Conservation (phyloP, 1,140 invertebrate genomes). For the Manduca sexta region DNA sequence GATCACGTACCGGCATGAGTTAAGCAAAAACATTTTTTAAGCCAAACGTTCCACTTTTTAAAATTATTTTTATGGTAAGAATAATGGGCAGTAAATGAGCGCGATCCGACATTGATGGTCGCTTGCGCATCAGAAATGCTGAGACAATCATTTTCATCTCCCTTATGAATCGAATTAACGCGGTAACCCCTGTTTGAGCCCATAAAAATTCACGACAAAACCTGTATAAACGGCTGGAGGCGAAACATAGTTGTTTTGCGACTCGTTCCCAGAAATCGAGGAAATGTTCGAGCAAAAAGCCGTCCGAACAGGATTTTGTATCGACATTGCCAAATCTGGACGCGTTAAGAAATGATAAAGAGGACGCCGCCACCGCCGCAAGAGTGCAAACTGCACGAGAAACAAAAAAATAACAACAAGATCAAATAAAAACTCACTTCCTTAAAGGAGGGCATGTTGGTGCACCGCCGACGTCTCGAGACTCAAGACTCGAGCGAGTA, state of each 20-base stretch:
- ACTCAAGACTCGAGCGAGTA: background rate
- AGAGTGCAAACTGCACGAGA: conserved; percentile 22
- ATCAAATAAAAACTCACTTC: conserved; percentile 30
- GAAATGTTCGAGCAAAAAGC: conserved; percentile 67
- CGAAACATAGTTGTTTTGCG: conserved; percentile 58
- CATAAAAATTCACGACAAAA: conserved; percentile 70
- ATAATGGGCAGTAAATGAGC: no score
- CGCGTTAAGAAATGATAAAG: conserved; percentile 68
- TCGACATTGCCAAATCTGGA: conserved; percentile 66
- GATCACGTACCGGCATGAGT: background rate
- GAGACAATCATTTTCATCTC: conserved; percentile 27
- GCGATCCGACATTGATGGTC: no score
- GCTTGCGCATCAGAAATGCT: background rate
- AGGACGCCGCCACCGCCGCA: conserved; percentile 40
- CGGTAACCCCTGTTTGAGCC: conserved; percentile 48
- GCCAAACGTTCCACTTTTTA: no score
- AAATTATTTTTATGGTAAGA: no score
- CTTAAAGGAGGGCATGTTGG: conserved; percentile 16
- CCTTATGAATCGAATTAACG: conserved; percentile 49
- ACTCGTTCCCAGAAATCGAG: conserved; percentile 61
- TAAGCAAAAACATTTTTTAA: no score
- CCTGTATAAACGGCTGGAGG: conserved; percentile 66
- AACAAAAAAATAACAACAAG: conserved; percentile 31
- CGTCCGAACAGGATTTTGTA: conserved; percentile 66
- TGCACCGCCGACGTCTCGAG: conserved; percentile 6